These are phyloP conservation scores for Phrynosoma platyrhinos DNA, from an alignment of 2,113 vertebrate species.

Conservation along the genomic window DNA sequence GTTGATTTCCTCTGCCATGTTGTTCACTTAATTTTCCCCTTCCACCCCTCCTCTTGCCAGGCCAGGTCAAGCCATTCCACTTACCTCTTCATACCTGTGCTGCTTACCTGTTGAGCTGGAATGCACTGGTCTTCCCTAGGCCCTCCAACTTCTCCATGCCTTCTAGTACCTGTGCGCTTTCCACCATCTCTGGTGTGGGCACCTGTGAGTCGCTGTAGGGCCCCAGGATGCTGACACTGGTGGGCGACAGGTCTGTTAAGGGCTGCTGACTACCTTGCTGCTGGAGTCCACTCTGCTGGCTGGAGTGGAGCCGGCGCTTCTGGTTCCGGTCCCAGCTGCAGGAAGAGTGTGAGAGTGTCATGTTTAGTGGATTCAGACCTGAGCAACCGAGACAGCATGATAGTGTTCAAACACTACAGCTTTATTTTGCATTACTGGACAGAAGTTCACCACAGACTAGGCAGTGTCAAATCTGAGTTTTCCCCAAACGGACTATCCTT, in stretches of 20 bases:
- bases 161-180: constrained; percentile 72
- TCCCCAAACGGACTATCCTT: too few species aligned
- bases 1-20: background rate
- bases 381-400: too few species aligned
- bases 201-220: constrained; percentile 74
- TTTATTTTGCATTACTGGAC: too few species aligned
- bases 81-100: background rate
- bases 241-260: constrained; percentile 81
- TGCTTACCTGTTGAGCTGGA: constrained; percentile 83
- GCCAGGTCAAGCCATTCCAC: background rate
- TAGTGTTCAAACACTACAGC: too few species aligned
- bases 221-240: constrained; percentile 80
- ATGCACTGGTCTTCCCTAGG: constrained; percentile 67
- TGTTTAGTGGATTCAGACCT: too few species aligned
- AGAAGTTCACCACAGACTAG: too few species aligned
- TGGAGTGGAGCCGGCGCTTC: constrained; percentile 79
- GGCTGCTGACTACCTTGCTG: constrained; percentile 84
- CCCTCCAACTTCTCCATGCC: constrained; percentile 59
- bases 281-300: constrained; percentile 77
- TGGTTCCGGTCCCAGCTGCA: constrained; percentile 84
- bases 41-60: background rate
- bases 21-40: background rate
- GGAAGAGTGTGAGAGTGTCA: background rate
- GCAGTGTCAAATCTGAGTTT: too few species aligned
- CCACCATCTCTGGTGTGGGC: constrained; percentile 70